Evolutionary conservation across 64 coral and sea anemone species (phyloP), one percentile per base, ranked within the genome.

Genomic region (Pocillopora verrucosa): DNA sequence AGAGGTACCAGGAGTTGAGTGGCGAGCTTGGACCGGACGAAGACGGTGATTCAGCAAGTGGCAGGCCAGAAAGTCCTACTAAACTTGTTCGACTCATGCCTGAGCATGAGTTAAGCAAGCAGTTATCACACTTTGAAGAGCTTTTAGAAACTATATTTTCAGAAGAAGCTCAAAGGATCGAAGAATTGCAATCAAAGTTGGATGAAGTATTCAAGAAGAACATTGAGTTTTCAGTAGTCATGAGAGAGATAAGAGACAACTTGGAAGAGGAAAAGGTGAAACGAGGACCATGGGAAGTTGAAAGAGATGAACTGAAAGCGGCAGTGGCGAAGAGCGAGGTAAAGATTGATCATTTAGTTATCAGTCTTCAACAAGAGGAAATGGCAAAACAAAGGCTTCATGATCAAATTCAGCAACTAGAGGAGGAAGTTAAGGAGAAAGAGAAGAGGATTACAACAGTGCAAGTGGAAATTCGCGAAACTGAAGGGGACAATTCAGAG

Each of bases 131-230:
- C 56, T 92, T 92, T 70, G 90, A 92, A 87, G 65, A 87, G 45
- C 61, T 92, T 3, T 80, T 92, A 34, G 90, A 92, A 19, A 76
- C 76, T 34, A 80, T 92, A 60, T 92, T 92, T 58, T 65, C 76
- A 0, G 90, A 92, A 16, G 90, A 92, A 63, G 90, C 82, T 16
- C 57, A 63, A 2, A 87, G 90, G 58, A 92, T 92, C 16, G 84
- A 86, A 20, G 77, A 79, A 35, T 61, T 92, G 16, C 82, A 87
- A 69, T 41, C 87, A n/a, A 92, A 92, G 38, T 45, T 92, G 64
- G 74, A 86, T 73, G 80, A 86, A 34, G 76, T 92, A 34, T 77
- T 92, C 13, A 62, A 92, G 74, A 92, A 92, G n/a, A 92, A 92
- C 34, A 80, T 77, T 0, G 90, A 92, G 26, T 82, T 92, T 73